Conservation (phyloP, 2,797 vertebrate genomes). For the Pagetopsis macropterus region DNA sequence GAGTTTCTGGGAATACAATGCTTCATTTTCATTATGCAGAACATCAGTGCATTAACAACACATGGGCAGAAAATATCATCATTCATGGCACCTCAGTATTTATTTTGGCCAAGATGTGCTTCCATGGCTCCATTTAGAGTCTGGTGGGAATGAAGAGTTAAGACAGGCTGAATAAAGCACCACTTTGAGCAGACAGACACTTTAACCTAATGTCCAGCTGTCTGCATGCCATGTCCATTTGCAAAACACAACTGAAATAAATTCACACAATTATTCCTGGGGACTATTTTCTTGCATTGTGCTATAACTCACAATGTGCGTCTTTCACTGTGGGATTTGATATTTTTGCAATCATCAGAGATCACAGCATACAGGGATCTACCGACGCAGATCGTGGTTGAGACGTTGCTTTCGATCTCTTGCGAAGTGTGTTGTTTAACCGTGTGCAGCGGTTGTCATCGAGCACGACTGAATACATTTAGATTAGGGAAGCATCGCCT, state of each 20-base stretch:
- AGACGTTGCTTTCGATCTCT: slow-evolving; percentile 52
- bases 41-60: neutral
- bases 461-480: neutral
- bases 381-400: slow-evolving; percentile 14
- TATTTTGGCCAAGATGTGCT: neutral
- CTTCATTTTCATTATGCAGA: neutral
- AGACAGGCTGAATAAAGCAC: slow-evolving; percentile 11
- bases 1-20: neutral
- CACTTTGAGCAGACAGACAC: slow-evolving; percentile 17
- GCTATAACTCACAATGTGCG: neutral
- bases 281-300: neutral
- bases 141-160: neutral
- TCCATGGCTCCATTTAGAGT: neutral
- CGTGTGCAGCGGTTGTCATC: neutral
- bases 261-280: slow-evolving; percentile 12
- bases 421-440: slow-evolving; percentile 35
- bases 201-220: slow-evolving; percentile 16
- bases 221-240: slow-evolving; percentile 8
- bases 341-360: neutral
- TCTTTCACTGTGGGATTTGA: slow-evolving; percentile 10
- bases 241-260: neutral
- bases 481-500: neutral
- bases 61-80: neutral
- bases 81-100: slow-evolving; percentile 7
- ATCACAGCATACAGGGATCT: neutral